Base-by-base conservation (phyloP, 2,888 invertebrate species). In the Chaetogeoica ovagalla region DNA sequence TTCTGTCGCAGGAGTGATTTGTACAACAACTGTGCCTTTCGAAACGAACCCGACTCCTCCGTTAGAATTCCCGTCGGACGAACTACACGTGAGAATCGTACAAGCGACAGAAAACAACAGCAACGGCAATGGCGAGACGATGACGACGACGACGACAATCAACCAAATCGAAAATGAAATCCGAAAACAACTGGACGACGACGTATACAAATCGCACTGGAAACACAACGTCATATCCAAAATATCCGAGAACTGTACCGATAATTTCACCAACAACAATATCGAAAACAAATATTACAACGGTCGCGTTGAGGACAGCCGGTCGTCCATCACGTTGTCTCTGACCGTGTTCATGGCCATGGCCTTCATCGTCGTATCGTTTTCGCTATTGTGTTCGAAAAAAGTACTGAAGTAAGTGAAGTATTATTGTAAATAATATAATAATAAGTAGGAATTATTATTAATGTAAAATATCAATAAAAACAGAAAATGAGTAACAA, bases 341-440 rank as follows among this genome's bases (percentile, higher is more conserved):
- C 30, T 71, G 43, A 19, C 23, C 23, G 39, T 70, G 2, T 19
- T 79, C 15, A 37, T 15, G 21, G 11, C 62, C 15, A 30, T 71
- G n/a, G 63, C 71, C 8, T 13, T 71, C 17, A 65, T 69, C 13
- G 52, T 79, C 2, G 13, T 79, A 5, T 13, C 15, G 23, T 62
- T 52, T 71, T 71, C 59, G 2, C 57, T 57, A 63, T n/a, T 71
- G 43, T 79, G 70, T 43, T 48, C 63, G 39, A 79, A 71, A 70
- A 70, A 71, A 71, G n/a, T 71, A n/a, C n/a, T 71, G 62, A 79
- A 70, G 79, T 79, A 43, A 79, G 79, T 70, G 21, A 23, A n/a
- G n/a, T n/a, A n/a, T n/a, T n/a, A n/a, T n/a, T n/a, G n/a, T n/a
- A n/a, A n/a, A n/a, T n/a, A n/a, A n/a, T n/a, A n/a, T n/a, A n/a